Evolutionary conservation across 2,113 vertebrate species (phyloP).

Genomic region (Oreochromis niloticus): DNA sequence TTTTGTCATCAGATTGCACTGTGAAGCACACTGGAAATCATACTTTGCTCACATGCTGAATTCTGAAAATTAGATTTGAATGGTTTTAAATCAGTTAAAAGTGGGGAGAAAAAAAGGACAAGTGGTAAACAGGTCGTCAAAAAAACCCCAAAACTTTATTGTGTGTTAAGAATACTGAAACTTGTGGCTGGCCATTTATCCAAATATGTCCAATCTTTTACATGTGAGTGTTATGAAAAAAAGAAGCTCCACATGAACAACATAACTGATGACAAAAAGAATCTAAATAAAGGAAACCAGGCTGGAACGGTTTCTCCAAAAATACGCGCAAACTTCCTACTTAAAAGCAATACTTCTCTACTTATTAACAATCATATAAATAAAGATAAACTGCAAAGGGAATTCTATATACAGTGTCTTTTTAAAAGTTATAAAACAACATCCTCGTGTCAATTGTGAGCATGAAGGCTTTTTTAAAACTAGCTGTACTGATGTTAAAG

Average conservation of each 20-base stretch:
- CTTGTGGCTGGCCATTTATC: neutral
- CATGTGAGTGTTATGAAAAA: rapidly evolving
- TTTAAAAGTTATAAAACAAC: neutral
- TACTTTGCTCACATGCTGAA: neutral
- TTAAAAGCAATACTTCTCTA: neutral
- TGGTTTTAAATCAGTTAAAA: neutral
- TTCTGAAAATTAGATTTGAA: neutral
- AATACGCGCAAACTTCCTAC: neutral
- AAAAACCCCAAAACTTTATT: neutral
- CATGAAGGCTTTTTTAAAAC: neutral
- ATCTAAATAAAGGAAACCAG: neutral
- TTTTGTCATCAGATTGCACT: neutral
- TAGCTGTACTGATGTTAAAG: neutral
- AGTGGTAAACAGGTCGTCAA: neutral
- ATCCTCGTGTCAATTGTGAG: neutral
- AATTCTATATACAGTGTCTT: neutral
- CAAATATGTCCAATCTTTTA: neutral
- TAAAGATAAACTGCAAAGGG: neutral
- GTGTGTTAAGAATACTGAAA: neutral
- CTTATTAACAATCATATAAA: neutral
- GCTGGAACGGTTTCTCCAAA: neutral
- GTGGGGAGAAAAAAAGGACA: neutral
- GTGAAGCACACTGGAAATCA: neutral
- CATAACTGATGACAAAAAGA: neutral
- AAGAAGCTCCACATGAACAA: neutral